Base-by-base conservation (phyloP, 2,113 vertebrate species). In the Speoplatyrhinus poulsoni region DNA sequence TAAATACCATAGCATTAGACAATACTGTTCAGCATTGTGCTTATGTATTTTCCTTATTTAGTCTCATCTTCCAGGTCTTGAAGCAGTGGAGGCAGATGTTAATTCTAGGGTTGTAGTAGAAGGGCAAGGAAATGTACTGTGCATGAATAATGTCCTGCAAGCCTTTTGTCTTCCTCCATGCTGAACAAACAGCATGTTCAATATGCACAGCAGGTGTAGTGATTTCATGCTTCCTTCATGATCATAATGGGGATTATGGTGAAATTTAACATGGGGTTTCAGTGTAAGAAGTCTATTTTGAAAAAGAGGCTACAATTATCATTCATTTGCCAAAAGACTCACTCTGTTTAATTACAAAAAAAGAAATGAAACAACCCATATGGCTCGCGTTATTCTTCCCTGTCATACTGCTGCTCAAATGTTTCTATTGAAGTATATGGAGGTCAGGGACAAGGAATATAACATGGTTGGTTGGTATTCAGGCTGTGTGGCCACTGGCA, bases 391-490 rank as follows among this genome's bases (percentile, higher is more conserved):
- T 78, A 65, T 12, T 64, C 8, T 4, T 70, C 65, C 80, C 48
- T 82, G 82, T 83, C 76, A 77, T 70, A 70, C 52, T 78, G 81
- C 77, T 87, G 36, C 36, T 41, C 75, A 77, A 76, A 80, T 81
- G 79, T 81, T 87, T 77, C 70, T 70, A 80, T 81, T 76, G 79
- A 62, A 76, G 69, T 73, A 61, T 75, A 70, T 77, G 70, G 73
- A 83, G 88, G 83, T 83, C 61, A n/a, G 79, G 46, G 17, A 48
- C 47, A 33, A 9, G 81, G 84, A 89, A 66, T 70, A 73, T 58
- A 66, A 71, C 65, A 11, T 79, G 56, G 86, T 88, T 87, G 85
- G 82, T 86, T 87, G 85, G 82, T 86, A 89, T 88, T 88, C 88
- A 77, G 88, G 15, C 72, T 33, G 85, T 85, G 82, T 82, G 85